Evolutionary conservation across 1,140 invertebrate genomes (phyloP).

Genomic region (Seison nebaliae): DNA sequence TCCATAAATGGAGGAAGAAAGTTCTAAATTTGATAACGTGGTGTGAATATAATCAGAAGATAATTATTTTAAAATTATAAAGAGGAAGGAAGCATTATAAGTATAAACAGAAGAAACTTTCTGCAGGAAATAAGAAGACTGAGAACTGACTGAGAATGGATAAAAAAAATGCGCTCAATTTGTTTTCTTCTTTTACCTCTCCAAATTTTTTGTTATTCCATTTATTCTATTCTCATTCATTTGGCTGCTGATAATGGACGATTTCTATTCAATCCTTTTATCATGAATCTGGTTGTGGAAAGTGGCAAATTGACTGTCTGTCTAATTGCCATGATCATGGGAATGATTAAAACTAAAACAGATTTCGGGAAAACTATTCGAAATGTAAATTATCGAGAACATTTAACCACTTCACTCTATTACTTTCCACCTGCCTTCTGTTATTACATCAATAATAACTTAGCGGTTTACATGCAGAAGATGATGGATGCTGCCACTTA

Average conservation of each 20-base stretch:
- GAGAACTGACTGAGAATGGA: too few relatives aligned
- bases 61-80: too few relatives aligned
- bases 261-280: slow-evolving; percentile 22
- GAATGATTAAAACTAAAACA: slow-evolving; percentile 15
- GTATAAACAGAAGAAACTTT: too few relatives aligned
- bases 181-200: slow-evolving; percentile 4
- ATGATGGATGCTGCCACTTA: slow-evolving; percentile 28
- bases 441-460: slow-evolving; percentile 23
- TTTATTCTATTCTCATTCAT: slow-evolving; percentile 23
- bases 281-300: slow-evolving; percentile 22
- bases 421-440: slow-evolving; percentile 22
- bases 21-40: too few relatives aligned
- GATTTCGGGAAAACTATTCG: slow-evolving; percentile 3
- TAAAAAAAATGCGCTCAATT: too few relatives aligned
- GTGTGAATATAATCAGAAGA: too few relatives aligned
- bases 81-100: too few relatives aligned
- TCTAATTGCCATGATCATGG: background rate
- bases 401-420: slow-evolving; percentile 14
- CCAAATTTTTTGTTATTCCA: slow-evolving; percentile 22
- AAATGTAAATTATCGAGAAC: slow-evolving; percentile 5
- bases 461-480: slow-evolving; percentile 23
- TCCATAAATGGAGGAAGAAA: too few relatives aligned
- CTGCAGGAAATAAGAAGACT: too few relatives aligned
- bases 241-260: slow-evolving; percentile 21
- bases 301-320: slow-evolving; percentile 18